A percentile compares a stretch with the other conserved stretches of the same genome.
Evolutionary conservation across 1,140 invertebrate species (phyloP).

Genomic region (Platyscapa corneri): DNA sequence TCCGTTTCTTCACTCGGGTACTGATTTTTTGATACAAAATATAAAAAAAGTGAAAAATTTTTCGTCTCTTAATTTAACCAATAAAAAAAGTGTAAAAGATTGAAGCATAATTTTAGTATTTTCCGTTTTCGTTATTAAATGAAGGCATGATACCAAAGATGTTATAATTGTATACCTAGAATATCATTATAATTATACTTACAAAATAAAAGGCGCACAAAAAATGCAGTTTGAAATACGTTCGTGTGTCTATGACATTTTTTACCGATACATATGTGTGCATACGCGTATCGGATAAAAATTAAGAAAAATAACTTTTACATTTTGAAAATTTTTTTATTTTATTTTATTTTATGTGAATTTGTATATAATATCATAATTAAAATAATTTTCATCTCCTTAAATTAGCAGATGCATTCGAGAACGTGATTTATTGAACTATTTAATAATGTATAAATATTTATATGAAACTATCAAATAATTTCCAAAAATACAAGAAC

Average conservation of each 20-base stretch:
- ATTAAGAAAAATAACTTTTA: constrained; percentile 19
- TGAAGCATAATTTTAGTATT: not conserved
- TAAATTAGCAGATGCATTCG: not conserved
- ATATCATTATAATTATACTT: constrained; percentile 66
- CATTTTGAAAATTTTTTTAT: not conserved
- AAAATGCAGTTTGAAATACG: constrained; percentile 52
- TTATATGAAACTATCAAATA: not conserved
- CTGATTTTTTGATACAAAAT: constrained; percentile 7
- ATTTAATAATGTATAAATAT: constrained; percentile 9
- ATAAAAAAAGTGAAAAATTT: not conserved
- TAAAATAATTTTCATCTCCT: not conserved
- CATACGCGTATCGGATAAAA: not conserved
- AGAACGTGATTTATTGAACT: not conserved
- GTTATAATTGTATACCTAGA: constrained; percentile 65
- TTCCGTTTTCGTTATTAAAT: constrained; percentile 51
- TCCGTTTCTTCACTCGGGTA: constrained; percentile 2
- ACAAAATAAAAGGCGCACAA: constrained; percentile 67
- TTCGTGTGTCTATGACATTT: not conserved
- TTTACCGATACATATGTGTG: not conserved
- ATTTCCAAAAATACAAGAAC: not conserved
- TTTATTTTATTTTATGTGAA: not conserved
- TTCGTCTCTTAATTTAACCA: not conserved
- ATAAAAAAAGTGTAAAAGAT: not conserved
- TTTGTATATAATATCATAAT: not conserved
- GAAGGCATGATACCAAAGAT: constrained; percentile 73